Percentiles rank a stretch among this genome's conserved stretches.
These are phyloP conservation scores for Punctoribates punctum DNA, from an alignment of 2,888 invertebrate species.

Conservation along the genomic window DNA sequence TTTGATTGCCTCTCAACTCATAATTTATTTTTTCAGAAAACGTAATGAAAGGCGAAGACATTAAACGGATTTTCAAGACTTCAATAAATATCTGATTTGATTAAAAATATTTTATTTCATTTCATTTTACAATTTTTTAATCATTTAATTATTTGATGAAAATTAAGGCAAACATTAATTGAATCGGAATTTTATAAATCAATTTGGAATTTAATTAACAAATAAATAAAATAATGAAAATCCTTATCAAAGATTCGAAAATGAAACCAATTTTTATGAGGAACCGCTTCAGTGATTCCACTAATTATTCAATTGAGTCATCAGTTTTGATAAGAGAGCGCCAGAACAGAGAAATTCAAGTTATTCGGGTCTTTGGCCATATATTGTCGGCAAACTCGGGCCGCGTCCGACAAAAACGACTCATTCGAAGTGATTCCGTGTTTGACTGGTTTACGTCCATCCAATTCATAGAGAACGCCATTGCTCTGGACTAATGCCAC, in stretches of 20 bases:
- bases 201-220: background rate
- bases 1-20: background rate
- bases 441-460: constrained; percentile 72
- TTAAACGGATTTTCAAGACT: background rate
- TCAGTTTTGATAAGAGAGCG: constrained; percentile 57
- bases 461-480: constrained; percentile 78
- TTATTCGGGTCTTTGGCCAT: constrained; percentile 84
- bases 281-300: too few species aligned
- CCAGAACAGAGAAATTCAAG: constrained; percentile 81
- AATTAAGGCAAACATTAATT: background rate
- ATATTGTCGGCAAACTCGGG: constrained; percentile 75
- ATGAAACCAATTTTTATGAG: too few species aligned
- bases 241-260: too few species aligned
- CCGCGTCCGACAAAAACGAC: constrained; percentile 75
- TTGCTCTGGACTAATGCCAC: constrained; percentile 79
- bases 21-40: constrained; percentile 17
- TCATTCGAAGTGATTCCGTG: constrained; percentile 75
- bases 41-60: constrained; percentile 28
- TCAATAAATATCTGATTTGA: too few species aligned
- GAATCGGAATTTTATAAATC: background rate
- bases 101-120: background rate
- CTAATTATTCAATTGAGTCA: too few species aligned
- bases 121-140: background rate
- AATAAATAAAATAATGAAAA: background rate
- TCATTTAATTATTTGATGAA: background rate